A percentile compares a stretch with the other conserved stretches of the same genome.
Conservation (phyloP, 2,113 vertebrate genomes). For the Brachypodius melanocephalos region DNA sequence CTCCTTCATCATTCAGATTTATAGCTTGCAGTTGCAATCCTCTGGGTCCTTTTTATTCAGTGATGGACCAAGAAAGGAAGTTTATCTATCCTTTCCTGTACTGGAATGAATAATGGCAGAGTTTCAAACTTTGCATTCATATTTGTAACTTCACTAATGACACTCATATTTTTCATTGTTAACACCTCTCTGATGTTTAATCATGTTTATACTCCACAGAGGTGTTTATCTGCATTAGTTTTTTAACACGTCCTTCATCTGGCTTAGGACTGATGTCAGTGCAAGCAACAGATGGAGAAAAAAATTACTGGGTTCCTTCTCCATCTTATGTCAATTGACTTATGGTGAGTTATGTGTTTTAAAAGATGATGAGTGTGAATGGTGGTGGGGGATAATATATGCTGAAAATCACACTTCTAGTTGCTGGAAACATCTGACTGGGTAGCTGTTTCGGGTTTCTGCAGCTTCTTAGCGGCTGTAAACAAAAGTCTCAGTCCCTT, state of each 20-base stretch:
- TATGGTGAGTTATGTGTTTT: neutral
- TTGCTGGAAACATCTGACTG: neutral
- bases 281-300: neutral
- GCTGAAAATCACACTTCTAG: neutral
- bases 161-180: conserved; percentile 11
- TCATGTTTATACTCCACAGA: neutral
- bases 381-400: neutral
- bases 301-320: neutral
- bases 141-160: conserved; percentile 28
- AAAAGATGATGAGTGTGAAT: neutral
- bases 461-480: neutral
- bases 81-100: conserved; percentile 39
- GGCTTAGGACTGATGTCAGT: neutral
- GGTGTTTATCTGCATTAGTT: neutral
- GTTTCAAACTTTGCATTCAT: conserved; percentile 12
- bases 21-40: conserved; percentile 15
- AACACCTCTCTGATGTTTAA: conserved; percentile 27
- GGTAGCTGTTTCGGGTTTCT: neutral
- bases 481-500: neutral
- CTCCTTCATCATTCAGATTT: neutral
- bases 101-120: conserved; percentile 36
- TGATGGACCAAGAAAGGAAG: conserved; percentile 29
- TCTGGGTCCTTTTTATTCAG: neutral
- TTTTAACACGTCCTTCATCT: neutral
- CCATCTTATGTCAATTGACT: neutral